Base-by-base conservation (phyloP, 2,888 invertebrate species). In the Rhorus exstirpatorius region DNA sequence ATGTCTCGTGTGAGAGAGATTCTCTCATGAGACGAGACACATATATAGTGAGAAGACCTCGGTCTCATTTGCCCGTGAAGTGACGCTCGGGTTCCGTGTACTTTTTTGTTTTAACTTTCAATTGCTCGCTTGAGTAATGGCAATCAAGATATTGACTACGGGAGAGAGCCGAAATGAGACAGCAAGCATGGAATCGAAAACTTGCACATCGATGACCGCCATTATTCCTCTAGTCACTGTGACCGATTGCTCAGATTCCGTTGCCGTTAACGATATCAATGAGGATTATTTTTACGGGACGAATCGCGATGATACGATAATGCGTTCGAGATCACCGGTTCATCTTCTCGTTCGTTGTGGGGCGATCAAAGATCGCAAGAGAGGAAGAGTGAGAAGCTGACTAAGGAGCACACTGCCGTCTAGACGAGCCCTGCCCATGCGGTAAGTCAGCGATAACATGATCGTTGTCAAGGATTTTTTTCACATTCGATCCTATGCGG, bases 381-480 rank as follows among this genome's bases (percentile, higher is more conserved):
- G 79, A 77, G 87, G 85, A 51, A 86, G 78, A 78, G 83, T 85
- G 85, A 81, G 89, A 76, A 88, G 89, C 84, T 90, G 90, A 89
- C 86, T 86, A 83, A 81, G 85, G 61, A 72, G 67, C 49, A 81
- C 81, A 53, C 70, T 84, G 70, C 82, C 84, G 68, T 70, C 80
- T 3, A 68, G 79, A 74, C 82, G 76, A 85, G 55, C 83, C 83
- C 82, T 77, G 65, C 83, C 87, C 55, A 87, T 88, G 87, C 88
- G 90, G 90, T 90, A 61, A 87, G 88, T 86, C n/a, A n/a, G n/a
- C n/a, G n/a, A n/a, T n/a, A n/a, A n/a, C n/a, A n/a, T n/a, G n/a
- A n/a, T n/a, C n/a, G n/a, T n/a, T n/a, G n/a, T n/a, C n/a, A n/a
- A n/a, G n/a, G n/a, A n/a, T n/a, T n/a, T n/a, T 38, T 38, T 31